Base-by-base conservation (phyloP, 2,797 vertebrate species). In the Intellagama lesueurii region DNA sequence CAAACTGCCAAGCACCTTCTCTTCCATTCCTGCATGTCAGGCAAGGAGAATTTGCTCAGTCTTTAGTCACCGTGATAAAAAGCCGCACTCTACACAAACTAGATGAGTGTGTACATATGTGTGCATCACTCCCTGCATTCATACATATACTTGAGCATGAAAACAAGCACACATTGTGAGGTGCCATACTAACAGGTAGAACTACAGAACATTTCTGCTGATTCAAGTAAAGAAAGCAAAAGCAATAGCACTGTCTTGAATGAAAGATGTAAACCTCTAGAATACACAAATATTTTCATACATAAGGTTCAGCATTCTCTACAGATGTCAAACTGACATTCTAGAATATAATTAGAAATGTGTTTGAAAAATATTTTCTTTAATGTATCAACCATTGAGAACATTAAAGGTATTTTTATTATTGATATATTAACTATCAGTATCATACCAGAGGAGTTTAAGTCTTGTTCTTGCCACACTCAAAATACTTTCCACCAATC, bases 11-110 rank as follows among this genome's bases (percentile, higher is more conserved):
- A 73, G 47, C 49, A 8, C 77, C 70, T 56, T 60, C 73, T 17
- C 9, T 78, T 87, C 26, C 78, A 47, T 49, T 47, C 0, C 92
- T 87, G 91, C 90, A 90, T 90, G 90, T 88, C 86, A 92, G 56
- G 79, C 79, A 64, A 88, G 82, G 60, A 5, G 0, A 81, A 64
- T 47, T 85, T 81, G 40, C 3, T 19, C 44, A 35, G 66, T 24
- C 81, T 32, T 81, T 81, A 32, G 47, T 81, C 60, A n/a, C 40
- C 24, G 11, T 82, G 12, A 68, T 7, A 56, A 35, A 49, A 24
- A 76, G 26, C 78, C 81, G 35, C 6, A 11, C 32, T 35, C 35
- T 19, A 2, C 8, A 14, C 32, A 69, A 26, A 3, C 11, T 78
- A n/a, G 16, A 28, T 35, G 12, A 28, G 49, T 3, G 26, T 19